phyloP scores from a whole-genome alignment of 2,888 invertebrate species.

The Ennomos fuscantarius region DNA sequence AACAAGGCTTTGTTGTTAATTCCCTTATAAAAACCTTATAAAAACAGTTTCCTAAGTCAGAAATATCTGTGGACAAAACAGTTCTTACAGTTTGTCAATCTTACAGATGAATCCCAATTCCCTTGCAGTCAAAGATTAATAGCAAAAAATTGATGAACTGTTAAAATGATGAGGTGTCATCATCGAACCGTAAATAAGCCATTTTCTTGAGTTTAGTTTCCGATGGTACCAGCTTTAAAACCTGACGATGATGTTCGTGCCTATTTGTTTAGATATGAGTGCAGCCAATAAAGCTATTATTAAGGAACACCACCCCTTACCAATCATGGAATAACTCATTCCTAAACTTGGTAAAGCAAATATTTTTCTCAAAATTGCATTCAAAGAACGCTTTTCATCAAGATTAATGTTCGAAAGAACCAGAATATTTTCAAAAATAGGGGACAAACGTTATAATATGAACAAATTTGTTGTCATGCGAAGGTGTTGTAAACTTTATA shows the following conservation, averaged over 20 bases:
- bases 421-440: constrained; percentile 51
- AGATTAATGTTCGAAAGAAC: constrained; percentile 63
- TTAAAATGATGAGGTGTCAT: constrained; percentile 22
- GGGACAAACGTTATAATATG: too few relatives aligned
- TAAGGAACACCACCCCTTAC: constrained; percentile 39
- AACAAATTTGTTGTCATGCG: too few relatives aligned
- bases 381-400: constrained; percentile 44
- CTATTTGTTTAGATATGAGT: constrained; percentile 39
- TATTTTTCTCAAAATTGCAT: constrained; percentile 39
- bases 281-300: constrained; percentile 36
- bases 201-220: too few relatives aligned
- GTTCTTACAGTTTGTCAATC: too few relatives aligned
- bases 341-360: constrained; percentile 34
- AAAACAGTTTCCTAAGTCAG: constrained; percentile 2
- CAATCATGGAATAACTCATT: constrained; percentile 23
- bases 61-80: too few relatives aligned
- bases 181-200: too few relatives aligned
- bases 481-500: too few relatives aligned
- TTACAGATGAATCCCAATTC: constrained; percentile 36
- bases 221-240: too few relatives aligned
- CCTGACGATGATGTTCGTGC: too few relatives aligned
- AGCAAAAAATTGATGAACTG: constrained; percentile 24
- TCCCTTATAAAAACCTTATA: constrained; percentile 10
- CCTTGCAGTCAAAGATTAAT: constrained; percentile 20
- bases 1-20: constrained; percentile 32